A percentile compares a stretch with the other conserved stretches of the same genome.
phyloP scores from a whole-genome alignment of 2,113 vertebrate genomes.

The Sylvilagus bachmani region DNA sequence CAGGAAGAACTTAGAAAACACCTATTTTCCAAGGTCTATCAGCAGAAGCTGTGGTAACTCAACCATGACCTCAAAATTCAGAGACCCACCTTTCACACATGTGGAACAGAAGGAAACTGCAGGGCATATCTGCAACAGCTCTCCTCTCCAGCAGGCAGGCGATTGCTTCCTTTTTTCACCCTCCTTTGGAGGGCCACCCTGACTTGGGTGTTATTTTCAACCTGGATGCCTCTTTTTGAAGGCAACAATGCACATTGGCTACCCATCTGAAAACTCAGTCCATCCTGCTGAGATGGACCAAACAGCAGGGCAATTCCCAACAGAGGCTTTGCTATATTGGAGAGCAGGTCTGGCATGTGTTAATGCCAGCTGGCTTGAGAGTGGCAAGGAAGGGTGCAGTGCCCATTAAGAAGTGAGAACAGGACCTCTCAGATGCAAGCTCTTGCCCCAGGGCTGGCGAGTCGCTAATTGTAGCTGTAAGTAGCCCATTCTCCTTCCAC shows the following conservation, averaged over 20 bases:
- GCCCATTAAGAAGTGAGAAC: neutral
- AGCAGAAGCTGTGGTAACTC: slow-evolving; percentile 18
- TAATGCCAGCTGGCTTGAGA: neutral
- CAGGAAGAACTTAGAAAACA: neutral
- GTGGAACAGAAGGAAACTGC: neutral
- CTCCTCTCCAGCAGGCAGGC: neutral
- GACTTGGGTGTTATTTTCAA: slow-evolving; percentile 21
- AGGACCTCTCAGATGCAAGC: neutral
- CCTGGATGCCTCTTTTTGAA: neutral
- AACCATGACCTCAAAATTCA: neutral
- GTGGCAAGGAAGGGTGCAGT: neutral
- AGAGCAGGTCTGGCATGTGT: neutral
- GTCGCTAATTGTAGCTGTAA: neutral
- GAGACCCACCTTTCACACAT: neutral
- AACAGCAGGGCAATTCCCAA: neutral
- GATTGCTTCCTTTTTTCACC: slow-evolving; percentile 5
- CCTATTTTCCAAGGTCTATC: neutral
- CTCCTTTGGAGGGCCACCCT: neutral
- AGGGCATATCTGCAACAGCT: neutral
- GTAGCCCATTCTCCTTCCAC: neutral
- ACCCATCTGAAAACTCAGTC: neutral
- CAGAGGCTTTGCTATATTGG: neutral
- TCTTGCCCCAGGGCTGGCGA: neutral
- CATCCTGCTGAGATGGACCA: neutral
- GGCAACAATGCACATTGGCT: neutral